Conservation (phyloP, 2,113 vertebrate species). For the Megaleporinus macrocephalus region DNA sequence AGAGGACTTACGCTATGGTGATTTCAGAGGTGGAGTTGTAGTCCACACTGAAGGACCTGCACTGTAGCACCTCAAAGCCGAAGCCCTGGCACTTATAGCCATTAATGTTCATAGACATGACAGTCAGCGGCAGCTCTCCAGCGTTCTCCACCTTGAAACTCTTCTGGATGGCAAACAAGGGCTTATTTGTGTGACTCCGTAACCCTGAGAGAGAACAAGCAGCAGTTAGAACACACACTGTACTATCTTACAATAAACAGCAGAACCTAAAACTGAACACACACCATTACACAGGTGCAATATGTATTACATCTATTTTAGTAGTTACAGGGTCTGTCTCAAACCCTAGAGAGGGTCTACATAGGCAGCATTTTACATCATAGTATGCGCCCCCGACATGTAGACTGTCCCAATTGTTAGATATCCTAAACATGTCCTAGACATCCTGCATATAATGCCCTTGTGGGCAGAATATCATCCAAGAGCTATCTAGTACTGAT, state of each 20-base stretch:
- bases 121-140: slow-evolving; percentile 90
- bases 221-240: not conserved
- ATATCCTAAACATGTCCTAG: no score
- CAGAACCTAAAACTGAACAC: no score
- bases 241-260: no score
- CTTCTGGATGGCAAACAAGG: slow-evolving; percentile 89
- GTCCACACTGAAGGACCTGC: slow-evolving; percentile 85
- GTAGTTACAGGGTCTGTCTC: no score
- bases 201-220: slow-evolving; percentile 75
- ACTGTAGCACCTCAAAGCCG: slow-evolving; percentile 94
- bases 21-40: slow-evolving; percentile 92
- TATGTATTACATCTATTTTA: no score
- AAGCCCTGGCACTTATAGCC: slow-evolving; percentile 96
- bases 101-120: slow-evolving; percentile 95
- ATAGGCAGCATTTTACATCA: no score
- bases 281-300: no score
- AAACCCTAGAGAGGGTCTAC: no score
- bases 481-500: no score
- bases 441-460: no score
- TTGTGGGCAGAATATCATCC: not conserved
- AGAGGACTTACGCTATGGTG: slow-evolving; percentile 88
- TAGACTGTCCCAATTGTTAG: no score
- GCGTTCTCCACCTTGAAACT: slow-evolving; percentile 97
- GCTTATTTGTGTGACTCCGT: slow-evolving; percentile 84
- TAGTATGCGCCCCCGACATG: no score